These are phyloP conservation scores for Gadopsis marmoratus DNA, from an alignment of 2,797 vertebrate species.

Conservation along the genomic window DNA sequence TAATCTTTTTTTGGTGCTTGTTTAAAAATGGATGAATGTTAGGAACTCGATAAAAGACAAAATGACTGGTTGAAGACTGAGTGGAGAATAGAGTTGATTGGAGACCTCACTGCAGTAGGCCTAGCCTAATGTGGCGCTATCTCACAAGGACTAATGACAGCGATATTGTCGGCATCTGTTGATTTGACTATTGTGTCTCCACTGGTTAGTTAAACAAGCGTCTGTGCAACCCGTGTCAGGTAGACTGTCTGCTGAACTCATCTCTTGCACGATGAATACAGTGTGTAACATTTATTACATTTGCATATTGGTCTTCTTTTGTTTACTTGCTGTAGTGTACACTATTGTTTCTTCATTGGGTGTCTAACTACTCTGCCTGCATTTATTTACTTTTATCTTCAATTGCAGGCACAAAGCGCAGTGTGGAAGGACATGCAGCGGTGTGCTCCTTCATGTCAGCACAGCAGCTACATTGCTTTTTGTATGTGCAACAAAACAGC, in stretches of 20 bases:
- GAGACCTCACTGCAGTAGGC: not conserved
- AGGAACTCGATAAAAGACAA: conserved; percentile 8
- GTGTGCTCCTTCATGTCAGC: not conserved
- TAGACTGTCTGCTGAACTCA: not conserved
- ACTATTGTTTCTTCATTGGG: not conserved
- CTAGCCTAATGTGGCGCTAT: not conserved
- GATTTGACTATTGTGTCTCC: not conserved
- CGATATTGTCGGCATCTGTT: conserved; percentile 6
- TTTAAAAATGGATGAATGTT: conserved; percentile 29
- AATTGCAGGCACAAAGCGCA: not conserved
- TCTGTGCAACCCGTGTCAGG: not conserved
- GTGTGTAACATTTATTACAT: not conserved
- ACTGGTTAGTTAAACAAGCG: conserved; percentile 2
- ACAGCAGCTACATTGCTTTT: not conserved
- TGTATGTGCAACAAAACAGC: not conserved
- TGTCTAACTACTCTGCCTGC: not conserved
- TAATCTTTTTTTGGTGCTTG: conserved; percentile 5
- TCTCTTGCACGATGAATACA: not conserved
- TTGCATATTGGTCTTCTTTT: not conserved
- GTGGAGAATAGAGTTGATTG: not conserved
- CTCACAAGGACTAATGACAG: conserved; percentile 9
- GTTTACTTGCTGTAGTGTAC: not conserved
- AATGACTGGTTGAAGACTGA: conserved; percentile 10
- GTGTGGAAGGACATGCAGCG: not conserved
- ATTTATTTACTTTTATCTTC: conserved; percentile 4